phyloP scores from a whole-genome alignment of 2,113 vertebrate species.

The Myrmecophaga tridactyla region DNA sequence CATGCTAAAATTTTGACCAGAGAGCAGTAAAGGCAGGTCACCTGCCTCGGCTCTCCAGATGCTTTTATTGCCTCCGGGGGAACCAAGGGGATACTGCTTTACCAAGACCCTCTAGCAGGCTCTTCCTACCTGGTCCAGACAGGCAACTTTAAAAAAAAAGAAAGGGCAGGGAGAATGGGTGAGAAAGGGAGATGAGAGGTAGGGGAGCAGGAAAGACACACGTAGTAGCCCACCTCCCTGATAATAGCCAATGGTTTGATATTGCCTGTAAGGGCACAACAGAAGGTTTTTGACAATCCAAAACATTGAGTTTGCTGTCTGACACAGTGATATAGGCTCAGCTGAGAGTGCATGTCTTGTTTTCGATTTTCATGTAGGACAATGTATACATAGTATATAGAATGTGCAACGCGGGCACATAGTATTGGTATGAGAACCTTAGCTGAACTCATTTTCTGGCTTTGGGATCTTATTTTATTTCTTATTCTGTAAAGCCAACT shows the following conservation, averaged over 20 bases:
- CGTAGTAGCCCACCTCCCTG: conserved; percentile 35
- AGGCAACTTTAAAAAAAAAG: background rate
- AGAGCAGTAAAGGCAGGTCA: background rate
- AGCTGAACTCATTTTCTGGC: conserved; percentile 46
- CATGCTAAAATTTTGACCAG: background rate
- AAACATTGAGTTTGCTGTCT: background rate
- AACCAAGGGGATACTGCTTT: background rate
- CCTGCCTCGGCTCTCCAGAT: background rate
- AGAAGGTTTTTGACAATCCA: background rate
- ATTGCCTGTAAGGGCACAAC: background rate
- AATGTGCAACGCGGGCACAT: background rate
- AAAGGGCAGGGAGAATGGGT: background rate
- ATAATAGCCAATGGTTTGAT: background rate
- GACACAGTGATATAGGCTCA: background rate
- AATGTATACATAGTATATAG: conserved; percentile 5
- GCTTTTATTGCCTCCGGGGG: background rate
- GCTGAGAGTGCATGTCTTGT: background rate
- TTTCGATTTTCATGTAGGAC: conserved; percentile 35
- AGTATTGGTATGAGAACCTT: conserved; percentile 28
- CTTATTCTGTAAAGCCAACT: conserved; percentile 46
- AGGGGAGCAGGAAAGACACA: conserved; percentile 40
- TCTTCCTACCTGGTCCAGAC: background rate
- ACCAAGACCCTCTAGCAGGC: background rate
- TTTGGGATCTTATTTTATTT: conserved; percentile 43
- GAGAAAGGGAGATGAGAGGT: background rate